Base-by-base conservation (phyloP, 2,797 vertebrate genomes). In the Spheniscus humboldti region DNA sequence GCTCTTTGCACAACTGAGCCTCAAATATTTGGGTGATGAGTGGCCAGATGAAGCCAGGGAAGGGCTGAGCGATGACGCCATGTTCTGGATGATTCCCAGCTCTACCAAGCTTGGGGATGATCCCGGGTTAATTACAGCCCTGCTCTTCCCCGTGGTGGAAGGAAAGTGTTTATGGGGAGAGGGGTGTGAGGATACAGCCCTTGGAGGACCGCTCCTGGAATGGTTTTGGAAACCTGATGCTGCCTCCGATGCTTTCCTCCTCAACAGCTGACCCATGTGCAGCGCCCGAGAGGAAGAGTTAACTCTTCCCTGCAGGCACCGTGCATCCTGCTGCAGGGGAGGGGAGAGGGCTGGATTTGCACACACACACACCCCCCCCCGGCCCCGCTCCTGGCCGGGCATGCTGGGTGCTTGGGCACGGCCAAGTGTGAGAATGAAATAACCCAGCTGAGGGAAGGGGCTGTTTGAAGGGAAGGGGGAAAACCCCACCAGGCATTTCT, bases 21-120 rank as follows among this genome's bases (percentile, higher is more conserved):
- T 90, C 74, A 66, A 9, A 73, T 74, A 52, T 74, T 66, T 88
- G 87, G 69, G 79, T 74, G 56, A 52, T 56, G 87, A 77, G 62
- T 13, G 57, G 56, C 56, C 35, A 9, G 63, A 25, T 0, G 3
- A 55, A 71, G 82, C 16, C 69, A 62, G 60, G 53, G 56, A 81
- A 81, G 75, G 83, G 79, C 90, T 74, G 79, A 66, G 55, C 41
- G 81, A 47, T 76, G 68, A 89, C 25, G 63, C 68, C 56, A 0
- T 41, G 50, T 11, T 30, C 77, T 67, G 85, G 88, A 55, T 9
- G 23, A 17, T 37, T 89, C 63, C 68, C 74, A 76, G 69, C 55
- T 45, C 69, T 68, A 3, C 74, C 59, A 22, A 68, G 67, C 39
- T 5, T 23, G 35, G 74, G 30, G 48, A 62, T 37, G 81, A 93